Evolutionary conservation across 2,888 invertebrate genomes (phyloP), one percentile per base, ranked within the genome.

Genomic region (Syrphus vitripennis): DNA sequence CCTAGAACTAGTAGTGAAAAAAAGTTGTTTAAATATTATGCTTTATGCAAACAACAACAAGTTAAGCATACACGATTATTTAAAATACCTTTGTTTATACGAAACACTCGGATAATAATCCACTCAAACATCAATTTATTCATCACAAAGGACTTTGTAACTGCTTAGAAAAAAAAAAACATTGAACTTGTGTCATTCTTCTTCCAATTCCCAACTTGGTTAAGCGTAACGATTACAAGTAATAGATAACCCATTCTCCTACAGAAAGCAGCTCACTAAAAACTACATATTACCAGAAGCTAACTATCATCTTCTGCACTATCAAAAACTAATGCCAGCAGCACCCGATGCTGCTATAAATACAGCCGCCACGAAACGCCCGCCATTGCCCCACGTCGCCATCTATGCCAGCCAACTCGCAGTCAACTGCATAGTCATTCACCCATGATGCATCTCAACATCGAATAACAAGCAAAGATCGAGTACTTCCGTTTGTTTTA

Each of bases 401-500:
- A 19, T 21, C 12, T 55, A 26, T 55, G 31, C 50, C 19, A 31
- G n/a, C 7, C 37, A 45, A n/a, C 10, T 21, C 14, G 21, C 48
- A 59, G 37, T 34, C 37, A 53, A 48, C 50, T 78, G 26, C 45
- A 75, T 65, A 70, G 37, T 65, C 70, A 65, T 70, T 37, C 75
- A 80, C 45, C 79, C 75, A 61, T 74, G 79, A 79, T 79, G 65
- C 63, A 63, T 37, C 4, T 61, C 21, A 14, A 16, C 55, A 74
- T 48, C 48, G 63, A 80, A 83, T 65, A 75, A 70, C 70, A 71
- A 55, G 50, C 80, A 59, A 67, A 80, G 83, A 83, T 79, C 83
- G 48, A 83, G 79, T 80, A 80, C 75, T 75, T 83, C 83, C 83
- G 75, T 59, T 77, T 77, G 71, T 77, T 77, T 81, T 77, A 50